Base-by-base conservation (phyloP, 2,113 vertebrate genomes). In the Paramisgurnus dabryanus region DNA sequence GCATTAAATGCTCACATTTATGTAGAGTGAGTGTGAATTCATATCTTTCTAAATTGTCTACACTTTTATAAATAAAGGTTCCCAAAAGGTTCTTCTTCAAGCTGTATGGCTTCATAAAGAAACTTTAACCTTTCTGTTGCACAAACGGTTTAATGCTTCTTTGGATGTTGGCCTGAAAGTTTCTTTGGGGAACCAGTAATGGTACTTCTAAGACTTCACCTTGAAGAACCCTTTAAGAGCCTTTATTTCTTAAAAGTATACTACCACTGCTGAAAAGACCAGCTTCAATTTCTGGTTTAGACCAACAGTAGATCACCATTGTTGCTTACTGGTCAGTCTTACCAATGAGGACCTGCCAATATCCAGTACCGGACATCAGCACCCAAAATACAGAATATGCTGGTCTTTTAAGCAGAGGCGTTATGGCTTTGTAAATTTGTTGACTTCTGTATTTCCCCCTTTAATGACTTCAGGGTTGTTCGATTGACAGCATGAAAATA, bases 401-500 rank as follows among this genome's bases (percentile, higher is more conserved):
- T 41, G 57, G n/a, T 43, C 11, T 63, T 27, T 74, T 74, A 40
- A 47, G 57, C 13, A 13, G 41, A n/a, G 71, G 55, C 6, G 61
- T 55, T 55, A 41, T 57, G 9, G 17, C 6, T 11, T 12, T 45
- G 12, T 41, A 8, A 4, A 73, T 18, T 18, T n/a, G 17, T 58
- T 58, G 55, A 57, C 55, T 64, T 49, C 27, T 34, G 3, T 34
- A 49, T 64, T 76, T 64, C 7, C 15, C 60, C 13, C 58, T 10
- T 34, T 75, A 74, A 61, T 61, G 58, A 77, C 47, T 77, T 12
- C 43, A 76, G 10, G 50, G 57, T 76, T 76, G 47, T 40, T 53
- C 66, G 63, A 66, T 77, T 77, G 74, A 66, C 47, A 77, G 65
- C 75, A 72, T 43, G 67, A 39, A 65, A 64, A 55, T 66, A 27